Percentiles rank a stretch among this genome's conserved stretches.
Conservation (phyloP, 2,888 invertebrate species). For the Drosophila putrida region DNA sequence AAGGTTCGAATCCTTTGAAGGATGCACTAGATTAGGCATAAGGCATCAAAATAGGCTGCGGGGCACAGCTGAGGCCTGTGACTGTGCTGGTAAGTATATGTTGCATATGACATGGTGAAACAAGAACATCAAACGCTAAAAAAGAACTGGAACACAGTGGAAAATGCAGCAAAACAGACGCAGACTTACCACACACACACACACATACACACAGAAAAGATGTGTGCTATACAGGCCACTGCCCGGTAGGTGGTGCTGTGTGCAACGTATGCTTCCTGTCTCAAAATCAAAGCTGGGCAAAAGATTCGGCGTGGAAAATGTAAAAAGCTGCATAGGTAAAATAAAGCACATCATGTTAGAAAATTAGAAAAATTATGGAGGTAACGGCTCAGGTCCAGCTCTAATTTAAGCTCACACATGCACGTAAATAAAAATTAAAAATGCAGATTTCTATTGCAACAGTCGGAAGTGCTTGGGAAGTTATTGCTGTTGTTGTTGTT, state of each 20-base stretch:
- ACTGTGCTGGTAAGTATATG: slow-evolving; percentile 12
- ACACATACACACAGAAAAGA: neutral
- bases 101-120: slow-evolving; percentile 30
- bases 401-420: slow-evolving; percentile 26
- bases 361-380: slow-evolving; percentile 1
- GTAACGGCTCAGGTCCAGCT: slow-evolving; percentile 10
- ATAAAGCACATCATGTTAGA: neutral
- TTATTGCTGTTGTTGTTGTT: slow-evolving; percentile 59
- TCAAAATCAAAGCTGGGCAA: slow-evolving; percentile 6
- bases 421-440: slow-evolving; percentile 59
- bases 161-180: slow-evolving; percentile 4
- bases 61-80: slow-evolving; percentile 24
- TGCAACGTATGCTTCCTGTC: slow-evolving; percentile 8
- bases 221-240: slow-evolving; percentile 10
- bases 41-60: slow-evolving; percentile 25
- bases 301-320: slow-evolving; percentile 2
- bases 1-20: slow-evolving; percentile 21
- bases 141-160: slow-evolving; percentile 25
- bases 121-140: slow-evolving; percentile 47
- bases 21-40: slow-evolving; percentile 43
- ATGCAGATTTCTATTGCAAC: slow-evolving; percentile 78
- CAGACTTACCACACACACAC: neutral
- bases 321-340: neutral
- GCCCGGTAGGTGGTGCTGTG: slow-evolving; percentile 26
- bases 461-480: slow-evolving; percentile 74